Conservation (phyloP, 2,113 vertebrate genomes). For the Hyperopisus bebe region DNA sequence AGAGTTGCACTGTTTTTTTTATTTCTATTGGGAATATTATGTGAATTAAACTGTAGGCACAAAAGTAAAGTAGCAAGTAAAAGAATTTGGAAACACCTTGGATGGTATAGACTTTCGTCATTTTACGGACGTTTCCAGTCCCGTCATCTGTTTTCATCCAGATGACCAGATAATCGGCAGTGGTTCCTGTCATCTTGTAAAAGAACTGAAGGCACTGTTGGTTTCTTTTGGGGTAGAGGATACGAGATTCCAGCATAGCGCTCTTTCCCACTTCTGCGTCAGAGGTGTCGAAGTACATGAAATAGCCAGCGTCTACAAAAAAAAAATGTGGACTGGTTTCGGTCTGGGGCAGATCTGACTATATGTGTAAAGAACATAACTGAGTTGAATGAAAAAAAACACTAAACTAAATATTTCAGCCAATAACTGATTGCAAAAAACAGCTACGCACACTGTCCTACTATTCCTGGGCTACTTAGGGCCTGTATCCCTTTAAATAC, state of each 20-base stretch:
- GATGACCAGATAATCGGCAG: conserved; percentile 63
- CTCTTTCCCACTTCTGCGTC: conserved; percentile 46
- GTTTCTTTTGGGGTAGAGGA: conserved; percentile 75
- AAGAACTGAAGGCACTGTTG: conserved; percentile 85
- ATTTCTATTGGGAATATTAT: background rate
- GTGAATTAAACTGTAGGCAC: background rate
- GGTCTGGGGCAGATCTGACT: background rate
- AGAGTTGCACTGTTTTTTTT: background rate
- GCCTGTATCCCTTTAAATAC: background rate
- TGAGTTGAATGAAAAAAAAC: background rate
- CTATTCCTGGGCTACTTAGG: background rate
- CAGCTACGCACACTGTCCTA: background rate
- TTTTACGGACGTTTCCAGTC: conserved; percentile 58
- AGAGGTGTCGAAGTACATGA: conserved; percentile 71
- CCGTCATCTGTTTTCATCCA: conserved; percentile 78
- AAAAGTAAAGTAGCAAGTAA: background rate
- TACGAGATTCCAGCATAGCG: conserved; percentile 77
- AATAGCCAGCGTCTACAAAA: conserved; percentile 69
- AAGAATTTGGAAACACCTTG: conserved; percentile 53
- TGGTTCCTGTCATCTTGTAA: conserved; percentile 71
- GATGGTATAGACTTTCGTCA: conserved; percentile 70
- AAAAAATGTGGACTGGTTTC: background rate
- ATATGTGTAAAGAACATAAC: background rate
- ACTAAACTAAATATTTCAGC: background rate
- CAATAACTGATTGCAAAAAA: background rate